Evolutionary conservation across 1,140 invertebrate genomes (phyloP), one percentile per base, ranked within the genome.

Genomic region (Andricus grossulariae): DNA sequence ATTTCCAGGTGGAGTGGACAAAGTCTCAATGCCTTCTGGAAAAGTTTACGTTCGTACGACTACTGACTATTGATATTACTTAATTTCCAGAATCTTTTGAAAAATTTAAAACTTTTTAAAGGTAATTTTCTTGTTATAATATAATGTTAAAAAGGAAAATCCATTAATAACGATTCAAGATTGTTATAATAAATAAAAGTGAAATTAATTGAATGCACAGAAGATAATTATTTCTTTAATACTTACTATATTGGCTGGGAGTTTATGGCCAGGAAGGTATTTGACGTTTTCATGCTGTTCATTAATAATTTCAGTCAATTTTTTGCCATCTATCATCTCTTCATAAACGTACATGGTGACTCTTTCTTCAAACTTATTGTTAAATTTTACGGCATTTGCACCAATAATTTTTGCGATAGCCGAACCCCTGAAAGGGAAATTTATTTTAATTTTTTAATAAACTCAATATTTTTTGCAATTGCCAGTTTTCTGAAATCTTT

Each of bases 291-390:
- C 95, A 87, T 97, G 96, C 16, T 94, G 88, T 18, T 93, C 93
- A 88, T 97, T 97, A 82, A 97, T 97, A 74, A 96, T 95, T 85
- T 96, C 95, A 12, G 95, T 95, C 25, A 97, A 88, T 82, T 97
- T 97, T 80, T 92, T 90, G 6, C 94, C 95, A 87, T 96, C 91
- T 3, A 97, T 91, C 78, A 94, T 92, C 85, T 96, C 95, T 87
- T 96, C 95, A 86, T 93, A 96, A 15, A 96, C 95, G 86, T 95
- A 97, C 94, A 97, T 96, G 4, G 91, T 93, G 3, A 96, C 94
- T 49, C 88, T 88, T 71, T 92, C 90, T 73, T 94, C 93, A 84
- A 96, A 96, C 71, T 93, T 88, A 50, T 93, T 92, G 82, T 92
- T 92, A 80, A 91, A 91, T 50, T 92, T 88, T 0, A 93, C 93